Conservation (phyloP, 2,797 vertebrate species). For the Hypotaenidia okinawae region DNA sequence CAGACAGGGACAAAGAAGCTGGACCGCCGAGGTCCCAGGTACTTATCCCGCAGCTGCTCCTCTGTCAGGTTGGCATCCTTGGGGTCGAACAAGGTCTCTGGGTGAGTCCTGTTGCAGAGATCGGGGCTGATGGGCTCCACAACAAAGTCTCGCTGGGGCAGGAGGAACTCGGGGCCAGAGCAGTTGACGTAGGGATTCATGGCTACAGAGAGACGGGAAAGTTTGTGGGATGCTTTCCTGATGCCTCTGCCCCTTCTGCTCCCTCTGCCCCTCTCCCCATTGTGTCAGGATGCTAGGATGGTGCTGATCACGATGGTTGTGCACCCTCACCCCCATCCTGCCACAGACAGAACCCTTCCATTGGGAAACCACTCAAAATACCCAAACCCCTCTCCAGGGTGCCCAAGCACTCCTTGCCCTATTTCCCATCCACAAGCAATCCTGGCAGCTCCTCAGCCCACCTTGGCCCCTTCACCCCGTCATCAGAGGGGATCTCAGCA, state of each 20-base stretch:
- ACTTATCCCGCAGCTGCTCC: slow-evolving; percentile 83
- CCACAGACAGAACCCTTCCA: neutral
- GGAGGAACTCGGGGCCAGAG: slow-evolving; percentile 47
- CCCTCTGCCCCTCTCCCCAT: neutral
- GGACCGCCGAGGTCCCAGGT: slow-evolving; percentile 85
- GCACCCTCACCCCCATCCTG: rapidly evolving
- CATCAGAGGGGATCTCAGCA: rapidly evolving
- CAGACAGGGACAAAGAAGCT: slow-evolving; percentile 86
- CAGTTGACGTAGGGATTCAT: slow-evolving; percentile 74
- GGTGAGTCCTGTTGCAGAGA: slow-evolving; percentile 77
- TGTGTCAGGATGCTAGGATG: neutral
- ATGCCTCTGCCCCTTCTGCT: neutral
- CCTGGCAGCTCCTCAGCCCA: neutral
- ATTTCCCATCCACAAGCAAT: neutral
- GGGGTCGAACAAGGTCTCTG: neutral
- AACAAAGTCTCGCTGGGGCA: neutral
- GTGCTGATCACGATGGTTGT: neutral
- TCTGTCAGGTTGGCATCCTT: slow-evolving; percentile 82
- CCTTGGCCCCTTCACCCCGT: neutral
- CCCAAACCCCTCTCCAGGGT: neutral
- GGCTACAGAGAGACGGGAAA: neutral
- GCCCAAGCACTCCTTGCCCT: neutral
- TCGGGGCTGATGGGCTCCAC: slow-evolving; percentile 19
- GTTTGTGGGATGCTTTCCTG: neutral
- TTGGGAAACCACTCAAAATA: neutral